Base-by-base conservation (phyloP, 2,797 vertebrate genomes). In the Falco columbarius region DNA sequence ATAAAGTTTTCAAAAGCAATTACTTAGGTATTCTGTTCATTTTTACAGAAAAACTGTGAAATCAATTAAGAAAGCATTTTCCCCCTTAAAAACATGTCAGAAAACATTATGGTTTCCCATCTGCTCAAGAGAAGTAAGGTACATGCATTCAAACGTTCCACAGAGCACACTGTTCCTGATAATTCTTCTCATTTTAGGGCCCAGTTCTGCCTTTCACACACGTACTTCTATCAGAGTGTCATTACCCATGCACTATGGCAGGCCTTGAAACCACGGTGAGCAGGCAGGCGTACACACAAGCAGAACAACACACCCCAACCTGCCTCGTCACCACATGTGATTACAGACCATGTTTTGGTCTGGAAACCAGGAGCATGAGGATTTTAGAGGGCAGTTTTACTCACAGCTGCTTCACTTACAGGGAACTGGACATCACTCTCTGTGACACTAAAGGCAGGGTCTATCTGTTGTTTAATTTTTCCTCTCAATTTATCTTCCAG, bases 381-480 rank as follows among this genome's bases (percentile, higher is more conserved):
- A 55, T 79, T 76, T 80, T 75, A 91, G 46, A 34, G 8, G 74
- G 54, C 86, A 93, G 61, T 90, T 94, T 87, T 90, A 88, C 82
- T 82, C 92, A 72, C 58, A 81, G 90, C 38, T 93, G 89, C 89
- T 86, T 91, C 71, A 67, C 85, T 90, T 85, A 66, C 67, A 86
- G 23, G 63, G 92, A 91, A 92, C 89, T 83, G 96, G 94, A 96
- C 93, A 97, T 98, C 91, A 95, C 83, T 97, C 97, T 97, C 91
- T 46, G 70, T 95, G 96, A 97, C 96, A 96, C 80, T 83, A 93
- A 94, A 95, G 95, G 90, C 95, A 97, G 96, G 90, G 94, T 97
- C 95, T 97, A 95, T 97, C 94, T 97, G 95, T 90, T 97, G 91
- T 94, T 97, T 97, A 96, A 94, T 97, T 97, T 96, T 94, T 94